Evolutionary conservation across 2,797 vertebrate species (phyloP), one percentile per base, ranked within the genome.

Genomic region (Hyperoplus immaculatus): DNA sequence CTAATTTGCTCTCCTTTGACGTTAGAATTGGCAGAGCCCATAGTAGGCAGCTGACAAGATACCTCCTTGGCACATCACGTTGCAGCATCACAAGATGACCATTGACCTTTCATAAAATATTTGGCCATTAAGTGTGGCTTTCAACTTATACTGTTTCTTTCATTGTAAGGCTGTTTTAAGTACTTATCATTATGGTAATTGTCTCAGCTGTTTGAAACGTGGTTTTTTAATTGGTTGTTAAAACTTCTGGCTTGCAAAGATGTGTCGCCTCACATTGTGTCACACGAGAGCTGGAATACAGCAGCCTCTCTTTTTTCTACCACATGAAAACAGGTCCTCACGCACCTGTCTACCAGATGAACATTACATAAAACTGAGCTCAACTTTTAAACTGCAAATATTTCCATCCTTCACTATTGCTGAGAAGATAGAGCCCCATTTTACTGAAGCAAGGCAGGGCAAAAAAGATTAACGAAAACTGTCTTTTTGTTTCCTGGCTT

Each of bases 11-110:
- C 42, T 61, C 15, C 21, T 51, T 14, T 1, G 2, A 36, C n/a
- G 45, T 53, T 69, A 29, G 36, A 58, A 75, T 57, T 69, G 18
- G 18, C 18, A 13, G 43, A 56, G 21, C 49, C 13, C 15, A 6
- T 11, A 21, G 8, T 41, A 6, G 21, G 51, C 15, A 57, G 60
- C 18, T 69, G 59, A 69, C 42, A n/a, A 46, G 49, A 46, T 29
- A 29, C 29, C 18, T 29, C 42, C 57, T 21, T 18, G 57, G 41
- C 15, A 53, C 49, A 8, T 60, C 2, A 7, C 11, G 38, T 13
- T 55, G 45, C 15, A 56, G 49, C 13, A 43, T 60, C 53, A 60
- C 15, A 55, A 64, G 63, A 78, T 67, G 1, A 50, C 39, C 3
- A 7, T n/a, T 39, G 1, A 69, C 43, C 18, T 66, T 57, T 74